Base-by-base conservation (phyloP, 2,888 invertebrate species). In the Lucinisca nassula region DNA sequence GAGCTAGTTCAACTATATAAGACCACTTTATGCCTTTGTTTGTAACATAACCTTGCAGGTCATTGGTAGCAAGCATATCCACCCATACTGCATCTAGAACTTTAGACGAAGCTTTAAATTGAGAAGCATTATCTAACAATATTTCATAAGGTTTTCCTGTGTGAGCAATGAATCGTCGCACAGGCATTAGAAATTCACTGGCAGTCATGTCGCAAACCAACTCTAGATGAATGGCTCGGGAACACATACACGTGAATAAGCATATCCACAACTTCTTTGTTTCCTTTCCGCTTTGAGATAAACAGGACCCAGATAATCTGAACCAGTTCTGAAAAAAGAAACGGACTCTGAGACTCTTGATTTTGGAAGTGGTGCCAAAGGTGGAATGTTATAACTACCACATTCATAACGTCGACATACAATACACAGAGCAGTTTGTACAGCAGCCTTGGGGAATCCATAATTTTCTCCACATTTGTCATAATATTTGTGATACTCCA, bases 121-220 rank as follows among this genome's bases (percentile, higher is more conserved):
- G 73, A 17, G 27, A 27, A 21, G 80, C 86, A 38, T 87, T 87
- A 45, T 87, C 82, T 32, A 35, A 45, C 12, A 83, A 38, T 8
- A 78, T 73, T 17, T 38, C 35, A 0, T 0, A 10, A 1, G 78
- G 83, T 27, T 24, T 55, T 12, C 82, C 82, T 40, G 79, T 32
- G 8, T 35, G 70, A 0, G 82, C 61, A 32, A 74, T 82, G 24
- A 82, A 80, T 12, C 85, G 38, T 32, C 84, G 45, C 10, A 79
- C 24, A n/a, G 72, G 35, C 49, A 72, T 1, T 4, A 58, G 61
- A 58, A 58, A 58, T 30, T n/a, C 1, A 17, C 30, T 45, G 38
- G 79, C 51, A 1, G 79, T 2, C 58, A 77, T 58, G 37, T 77
- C 55, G 35, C 24, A 49, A 12, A 70, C 32, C 6, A 70, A 4